Base-by-base conservation (phyloP, 2,888 invertebrate species). In the Junonia oenone region DNA sequence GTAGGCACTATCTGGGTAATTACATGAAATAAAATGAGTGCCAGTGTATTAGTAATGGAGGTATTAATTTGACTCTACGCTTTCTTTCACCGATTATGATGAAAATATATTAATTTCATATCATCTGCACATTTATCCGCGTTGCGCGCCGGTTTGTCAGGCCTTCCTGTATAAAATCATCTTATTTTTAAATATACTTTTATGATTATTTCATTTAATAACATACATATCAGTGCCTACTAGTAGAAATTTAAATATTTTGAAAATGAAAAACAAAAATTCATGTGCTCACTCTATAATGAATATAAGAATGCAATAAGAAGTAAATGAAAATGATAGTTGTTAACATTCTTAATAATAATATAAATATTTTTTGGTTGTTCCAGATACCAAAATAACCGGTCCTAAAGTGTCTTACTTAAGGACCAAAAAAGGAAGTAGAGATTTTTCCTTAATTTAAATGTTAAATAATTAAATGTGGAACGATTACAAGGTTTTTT, bases 1-100 rank as follows among this genome's bases (percentile, higher is more conserved):
- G 48, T 38, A 37, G 29, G 57, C 56, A 57, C 61, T 62, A 61
- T 63, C 50, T 53, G 55, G 43, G 55, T 60, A 61, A 64, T 63
- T 51, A 56, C 55, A 46, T 45, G 52, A 59, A 58, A 54, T 58
- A 62, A 51, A 51, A 45, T 14, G 45, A 58, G 51, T 49, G 37
- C 40, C 55, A 51, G 48, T 49, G 6, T 40, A 51, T 48, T 47
- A 48, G 35, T 51, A 31, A 55, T 19, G 11, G 43, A 51, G 27
- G 51, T 45, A 50, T 43, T 6, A 13, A 27, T 19, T 46, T 17
- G 6, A 49, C 17, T 35, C 15, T 35, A 9, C 22, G 45, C 50
- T 37, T 51, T 55, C 45, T 38, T 45, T 48, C n/a, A 19, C 6
- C 5, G 1, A 47, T 40, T 22, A 14, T 9, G n/a, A 33, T 14